These are phyloP conservation scores for Pseudococcus jackbeardsleyi DNA, from an alignment of 2,888 invertebrate species.

Conservation along the genomic window DNA sequence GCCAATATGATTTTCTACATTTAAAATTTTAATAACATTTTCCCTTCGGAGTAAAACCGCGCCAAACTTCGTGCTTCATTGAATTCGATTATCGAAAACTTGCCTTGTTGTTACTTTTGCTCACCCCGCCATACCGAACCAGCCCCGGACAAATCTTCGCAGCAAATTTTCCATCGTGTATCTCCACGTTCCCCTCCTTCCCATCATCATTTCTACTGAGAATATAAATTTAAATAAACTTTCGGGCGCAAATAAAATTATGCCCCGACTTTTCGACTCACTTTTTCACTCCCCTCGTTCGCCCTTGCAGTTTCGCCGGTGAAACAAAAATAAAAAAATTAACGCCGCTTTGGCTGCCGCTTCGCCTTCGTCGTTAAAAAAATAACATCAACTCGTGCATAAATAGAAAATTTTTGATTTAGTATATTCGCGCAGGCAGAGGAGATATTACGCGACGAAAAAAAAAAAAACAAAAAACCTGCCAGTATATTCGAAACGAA, in stretches of 20 bases:
- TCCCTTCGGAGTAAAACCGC: background rate
- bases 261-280: slow-evolving; percentile 12
- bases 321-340: slow-evolving; percentile 1
- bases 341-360: background rate
- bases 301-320: background rate
- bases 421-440: background rate
- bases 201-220: background rate
- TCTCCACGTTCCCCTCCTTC: too few relatives aligned
- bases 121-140: background rate
- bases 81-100: slow-evolving; percentile 51
- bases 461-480: background rate
- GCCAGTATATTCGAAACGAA: background rate
- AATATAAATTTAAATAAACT: slow-evolving; percentile 55
- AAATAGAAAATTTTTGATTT: slow-evolving; percentile 34
- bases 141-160: background rate
- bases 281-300: background rate
- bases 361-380: background rate
- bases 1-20: slow-evolving; percentile 30
- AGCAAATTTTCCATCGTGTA: background rate
- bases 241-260: slow-evolving; percentile 48
- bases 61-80: slow-evolving; percentile 38
- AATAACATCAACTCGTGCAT: background rate
- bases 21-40: slow-evolving; percentile 40
- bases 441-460: background rate
- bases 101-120: slow-evolving; percentile 16